A percentile compares a stretch with the other conserved stretches of the same genome.
phyloP scores from a whole-genome alignment of 1,140 invertebrate species.

The Drosophila paulistorum region DNA sequence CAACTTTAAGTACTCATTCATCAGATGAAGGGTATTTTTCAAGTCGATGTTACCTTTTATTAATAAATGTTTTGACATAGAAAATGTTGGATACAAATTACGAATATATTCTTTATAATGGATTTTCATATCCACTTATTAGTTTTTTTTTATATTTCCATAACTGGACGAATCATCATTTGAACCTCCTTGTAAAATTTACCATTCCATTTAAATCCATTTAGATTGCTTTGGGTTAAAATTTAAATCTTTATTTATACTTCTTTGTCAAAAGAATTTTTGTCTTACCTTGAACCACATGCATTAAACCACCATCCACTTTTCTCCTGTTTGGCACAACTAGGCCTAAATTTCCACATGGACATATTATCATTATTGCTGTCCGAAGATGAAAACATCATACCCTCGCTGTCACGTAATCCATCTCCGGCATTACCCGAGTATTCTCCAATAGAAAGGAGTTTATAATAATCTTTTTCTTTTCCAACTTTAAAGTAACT shows the following conservation, averaged over 20 bases:
- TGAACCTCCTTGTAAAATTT: neutral
- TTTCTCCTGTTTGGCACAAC: neutral
- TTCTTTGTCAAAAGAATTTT: neutral
- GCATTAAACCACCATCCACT: conserved; percentile 16
- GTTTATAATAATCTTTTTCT: neutral
- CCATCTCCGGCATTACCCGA: conserved; percentile 8
- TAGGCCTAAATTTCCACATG: neutral
- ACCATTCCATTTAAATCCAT: neutral
- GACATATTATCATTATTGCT: neutral
- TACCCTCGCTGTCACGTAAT: neutral
- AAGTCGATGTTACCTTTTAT: too few relatives aligned
- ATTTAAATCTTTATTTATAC: neutral
- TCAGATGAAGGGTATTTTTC: too few relatives aligned
- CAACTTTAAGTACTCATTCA: too few relatives aligned
- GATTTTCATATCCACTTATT: too few relatives aligned
- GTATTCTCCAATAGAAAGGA: neutral
- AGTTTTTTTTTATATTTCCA: neutral
- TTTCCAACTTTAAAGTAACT: conserved; percentile 1
- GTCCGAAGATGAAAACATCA: conserved; percentile 11
- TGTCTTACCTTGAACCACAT: conserved; percentile 1
- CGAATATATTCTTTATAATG: too few relatives aligned
- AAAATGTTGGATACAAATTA: too few relatives aligned
- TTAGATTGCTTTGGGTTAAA: neutral
- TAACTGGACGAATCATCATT: conserved; percentile 9
- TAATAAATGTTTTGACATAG: too few relatives aligned